Evolutionary conservation across 2,797 vertebrate species (phyloP).

Genomic region (Tapirus indicus): DNA sequence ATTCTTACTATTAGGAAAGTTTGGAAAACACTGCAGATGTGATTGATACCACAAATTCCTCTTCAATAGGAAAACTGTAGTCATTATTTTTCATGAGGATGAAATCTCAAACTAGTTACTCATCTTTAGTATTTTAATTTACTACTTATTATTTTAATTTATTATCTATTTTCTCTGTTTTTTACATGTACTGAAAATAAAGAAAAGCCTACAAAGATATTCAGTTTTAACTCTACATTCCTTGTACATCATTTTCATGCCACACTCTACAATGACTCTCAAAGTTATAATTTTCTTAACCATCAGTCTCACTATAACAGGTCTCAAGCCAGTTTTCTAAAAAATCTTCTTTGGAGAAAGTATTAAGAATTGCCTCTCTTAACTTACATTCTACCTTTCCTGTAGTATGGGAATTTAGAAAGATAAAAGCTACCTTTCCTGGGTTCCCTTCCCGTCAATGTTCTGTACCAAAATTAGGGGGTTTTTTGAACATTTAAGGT

Average conservation of each 20-base stretch:
- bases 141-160: background rate
- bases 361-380: background rate
- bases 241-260: background rate
- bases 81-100: slow-evolving; percentile 19
- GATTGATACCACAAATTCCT: background rate
- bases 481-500: background rate
- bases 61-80: background rate
- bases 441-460: background rate
- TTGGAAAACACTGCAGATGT: background rate
- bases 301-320: background rate
- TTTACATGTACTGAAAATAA: background rate
- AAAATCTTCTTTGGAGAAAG: background rate
- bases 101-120: background rate
- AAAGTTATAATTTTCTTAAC: background rate
- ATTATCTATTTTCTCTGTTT: background rate
- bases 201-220: background rate
- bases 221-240: background rate
- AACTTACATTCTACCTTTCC: background rate
- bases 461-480: background rate
- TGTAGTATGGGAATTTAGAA: background rate
- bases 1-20: background rate
- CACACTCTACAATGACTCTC: background rate
- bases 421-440: background rate
- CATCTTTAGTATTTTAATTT: background rate
- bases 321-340: background rate